phyloP scores from a whole-genome alignment of 1,140 invertebrate species.

The Scaptomyza graminum region DNA sequence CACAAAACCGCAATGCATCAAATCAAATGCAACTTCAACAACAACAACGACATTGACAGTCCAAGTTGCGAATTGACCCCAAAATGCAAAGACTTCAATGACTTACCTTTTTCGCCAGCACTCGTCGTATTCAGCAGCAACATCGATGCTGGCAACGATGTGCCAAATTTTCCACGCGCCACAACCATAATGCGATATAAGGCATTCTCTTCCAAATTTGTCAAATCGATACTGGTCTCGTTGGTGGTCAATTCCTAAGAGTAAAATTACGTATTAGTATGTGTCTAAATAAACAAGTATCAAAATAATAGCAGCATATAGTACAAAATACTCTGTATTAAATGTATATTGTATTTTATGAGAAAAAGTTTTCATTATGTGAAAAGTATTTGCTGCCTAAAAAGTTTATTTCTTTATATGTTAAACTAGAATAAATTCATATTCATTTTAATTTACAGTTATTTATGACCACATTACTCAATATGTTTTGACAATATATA shows the following conservation, averaged over 20 bases:
- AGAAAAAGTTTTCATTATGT: too few relatives aligned
- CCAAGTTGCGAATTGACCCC: slow-evolving; percentile 18
- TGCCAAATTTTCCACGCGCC: slow-evolving; percentile 88
- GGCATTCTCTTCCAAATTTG: slow-evolving; percentile 86
- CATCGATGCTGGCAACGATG: slow-evolving; percentile 91
- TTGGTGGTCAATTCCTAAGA: slow-evolving; percentile 88
- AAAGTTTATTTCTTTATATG: too few relatives aligned
- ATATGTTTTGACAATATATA: too few relatives aligned
- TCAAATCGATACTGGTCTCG: slow-evolving; percentile 86
- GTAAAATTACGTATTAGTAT: slow-evolving; percentile 73
- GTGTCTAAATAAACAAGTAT: background rate
- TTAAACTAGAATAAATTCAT: background rate
- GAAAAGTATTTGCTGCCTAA: too few relatives aligned
- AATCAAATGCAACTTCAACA: background rate
- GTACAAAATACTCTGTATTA: background rate
- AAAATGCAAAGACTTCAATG: slow-evolving; percentile 12
- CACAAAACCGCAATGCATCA: slow-evolving; percentile 29
- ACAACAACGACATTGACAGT: slow-evolving; percentile 17
- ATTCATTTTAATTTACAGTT: background rate
- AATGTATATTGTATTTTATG: background rate
- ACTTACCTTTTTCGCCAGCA: slow-evolving; percentile 69
- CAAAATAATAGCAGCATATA: slow-evolving; percentile 14
- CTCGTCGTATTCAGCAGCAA: slow-evolving; percentile 89
- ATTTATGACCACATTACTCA: too few relatives aligned
- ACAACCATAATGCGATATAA: slow-evolving; percentile 92